Evolutionary conservation across 2,797 vertebrate genomes (phyloP), one percentile per base, ranked within the genome.

Genomic region (Dipus sagitta): DNA sequence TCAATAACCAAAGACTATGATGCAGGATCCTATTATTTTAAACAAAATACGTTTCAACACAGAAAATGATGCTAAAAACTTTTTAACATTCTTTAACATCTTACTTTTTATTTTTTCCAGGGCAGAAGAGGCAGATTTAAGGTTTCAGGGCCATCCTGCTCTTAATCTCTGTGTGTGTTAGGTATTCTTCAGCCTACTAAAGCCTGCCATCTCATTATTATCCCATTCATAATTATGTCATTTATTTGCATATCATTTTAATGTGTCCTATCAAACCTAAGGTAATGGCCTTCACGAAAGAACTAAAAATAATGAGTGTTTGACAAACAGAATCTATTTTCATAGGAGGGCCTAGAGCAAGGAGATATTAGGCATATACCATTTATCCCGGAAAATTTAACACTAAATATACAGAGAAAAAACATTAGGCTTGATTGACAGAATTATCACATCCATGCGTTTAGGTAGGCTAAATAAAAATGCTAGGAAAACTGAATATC

Each of bases 301-400:
- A 84, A 24, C 75, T 88, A 83, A 90, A 94, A 96, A 95, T 92
- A 95, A 80, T 79, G 34, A 89, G 34, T 85, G 52, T 94, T 93
- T 91, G 77, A 60, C 2, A 10, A 92, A 78, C 21, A 86, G 79
- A 92, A 89, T 86, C 52, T 28, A 77, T 92, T 96, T 95, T 64
- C 68, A 79, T 24, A 82, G 34, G 64, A 71, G 38, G 38, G 17
- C 18, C 52, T 86, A 47, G 8, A 94, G 9, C 26, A 67, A 92
- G 28, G 79, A 70, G 24, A 21, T 54, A 58, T 90, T 28, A 86
- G 60, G 32, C 75, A 17, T 52, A 76, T 82, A 28, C 60, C 54
- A 88, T 42, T 89, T 42, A 93, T 85, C 24, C 28, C 14, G 81
- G 76, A 91, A 90, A 96, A 83, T 70, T 95, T 93, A 96, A 90